Base-by-base conservation (phyloP, 2,113 vertebrate species). In the Acanthisitta chloris region DNA sequence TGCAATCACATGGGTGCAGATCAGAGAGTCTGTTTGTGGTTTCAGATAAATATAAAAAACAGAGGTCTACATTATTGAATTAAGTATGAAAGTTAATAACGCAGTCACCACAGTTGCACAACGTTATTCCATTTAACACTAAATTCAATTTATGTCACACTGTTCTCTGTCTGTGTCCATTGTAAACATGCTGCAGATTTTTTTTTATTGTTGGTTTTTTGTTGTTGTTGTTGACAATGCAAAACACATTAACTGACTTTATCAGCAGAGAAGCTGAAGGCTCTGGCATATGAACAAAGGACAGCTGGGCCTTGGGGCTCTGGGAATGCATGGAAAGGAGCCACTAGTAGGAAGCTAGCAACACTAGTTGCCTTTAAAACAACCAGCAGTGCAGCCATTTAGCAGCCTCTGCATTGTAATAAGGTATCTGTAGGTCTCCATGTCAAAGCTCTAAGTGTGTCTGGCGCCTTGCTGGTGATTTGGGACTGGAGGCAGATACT, bases 61-160 rank as follows among this genome's bases (percentile, higher is more conserved):
- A 95, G 45, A 90, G 51, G 33, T 23, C 48, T 72, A 55, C 46
- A 7, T 86, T 90, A 96, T 69, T 93, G 83, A 86, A 92, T 89
- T 94, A 93, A 90, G 73, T 42, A 86, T 61, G 45, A 83, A 94
- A 95, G 93, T 81, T 92, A 96, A 86, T 92, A 88, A 90, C 57
- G 71, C 40, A 92, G 86, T 71, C 82, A 96, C 79, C 86, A 79
- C 51, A 26, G 80, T 88, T 81, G 82, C 48, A 79, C 42, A 79
- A 66, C 0, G 0, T 96, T 85, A 95, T 96, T 95, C 90, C 83
- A 94, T 96, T 94, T 93, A 83, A 81, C 73, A 88, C 67, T 82
- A 66, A 92, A 96, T 95, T 93, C 81, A 95, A 86, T 96, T 94
- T 94, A 48, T 64, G 49, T 73, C 86, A 82, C 90, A 52, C n/a